Evolutionary conservation across 2,888 invertebrate species (phyloP).

Genomic region (Andrena fulva): DNA sequence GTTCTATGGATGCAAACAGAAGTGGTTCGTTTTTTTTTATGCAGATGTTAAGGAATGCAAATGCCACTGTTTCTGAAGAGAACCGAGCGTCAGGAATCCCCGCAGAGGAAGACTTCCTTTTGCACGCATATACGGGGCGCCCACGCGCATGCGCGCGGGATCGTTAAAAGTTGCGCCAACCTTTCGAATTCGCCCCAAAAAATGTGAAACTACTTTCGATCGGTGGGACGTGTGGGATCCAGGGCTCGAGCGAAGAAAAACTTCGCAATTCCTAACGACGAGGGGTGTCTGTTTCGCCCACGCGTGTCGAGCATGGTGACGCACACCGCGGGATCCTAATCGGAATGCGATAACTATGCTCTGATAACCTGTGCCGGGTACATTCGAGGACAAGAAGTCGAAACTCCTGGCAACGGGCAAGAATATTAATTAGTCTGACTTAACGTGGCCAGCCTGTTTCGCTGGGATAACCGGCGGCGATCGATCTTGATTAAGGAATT

Average conservation of each 20-base stretch:
- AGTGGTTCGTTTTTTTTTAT: neutral
- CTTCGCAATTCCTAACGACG: slow-evolving; percentile 21
- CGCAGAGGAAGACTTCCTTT: slow-evolving; percentile 62
- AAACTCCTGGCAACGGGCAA: slow-evolving; percentile 10
- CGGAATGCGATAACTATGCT: slow-evolving; percentile 44
- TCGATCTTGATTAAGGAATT: slow-evolving; percentile 4
- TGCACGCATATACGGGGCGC: slow-evolving; percentile 53
- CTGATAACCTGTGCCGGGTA: slow-evolving; percentile 22
- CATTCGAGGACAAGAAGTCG: slow-evolving; percentile 17
- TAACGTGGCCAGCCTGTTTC: neutral
- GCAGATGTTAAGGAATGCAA: neutral
- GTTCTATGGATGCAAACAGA: neutral
- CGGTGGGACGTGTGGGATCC: slow-evolving; percentile 49
- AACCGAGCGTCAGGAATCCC: slow-evolving; percentile 38
- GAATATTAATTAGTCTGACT: slow-evolving; percentile 40
- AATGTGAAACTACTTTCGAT: slow-evolving; percentile 55
- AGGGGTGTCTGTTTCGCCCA: slow-evolving; percentile 47
- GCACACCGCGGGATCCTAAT: slow-evolving; percentile 40
- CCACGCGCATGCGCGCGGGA: slow-evolving; percentile 50
- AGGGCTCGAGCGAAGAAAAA: slow-evolving; percentile 16
- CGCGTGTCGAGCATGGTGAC: slow-evolving; percentile 11
- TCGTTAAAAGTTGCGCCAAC: slow-evolving; percentile 55
- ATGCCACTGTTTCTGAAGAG: neutral
- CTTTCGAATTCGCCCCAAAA: slow-evolving; percentile 51
- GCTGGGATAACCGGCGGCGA: neutral